Evolutionary conservation across 2,113 vertebrate genomes (phyloP).

Genomic region (Chroicocephalus ridibundus): DNA sequence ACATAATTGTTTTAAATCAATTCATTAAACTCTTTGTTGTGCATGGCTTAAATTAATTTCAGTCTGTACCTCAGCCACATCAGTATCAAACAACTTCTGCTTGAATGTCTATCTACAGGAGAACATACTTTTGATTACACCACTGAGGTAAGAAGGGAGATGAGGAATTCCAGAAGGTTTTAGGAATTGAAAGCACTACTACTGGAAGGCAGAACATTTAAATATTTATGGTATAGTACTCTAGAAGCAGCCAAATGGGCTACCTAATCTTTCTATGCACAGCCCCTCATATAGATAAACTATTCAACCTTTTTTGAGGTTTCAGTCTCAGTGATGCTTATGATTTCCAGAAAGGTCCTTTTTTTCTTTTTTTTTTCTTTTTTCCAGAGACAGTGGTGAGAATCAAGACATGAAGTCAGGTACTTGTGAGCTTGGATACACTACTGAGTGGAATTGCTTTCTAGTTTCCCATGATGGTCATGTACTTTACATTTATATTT

Average conservation of each 20-base stretch:
- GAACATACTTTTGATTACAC: not conserved
- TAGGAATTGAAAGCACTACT: not conserved
- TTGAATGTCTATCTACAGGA: not conserved
- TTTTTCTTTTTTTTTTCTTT: not conserved
- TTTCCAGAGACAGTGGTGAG: not conserved
- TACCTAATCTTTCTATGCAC: not conserved
- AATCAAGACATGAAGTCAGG: not conserved
- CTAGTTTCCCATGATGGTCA: not conserved
- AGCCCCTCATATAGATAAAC: not conserved
- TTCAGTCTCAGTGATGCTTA: not conserved
- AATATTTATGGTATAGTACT: not conserved
- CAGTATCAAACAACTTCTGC: not conserved
- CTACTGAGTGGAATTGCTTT: not conserved
- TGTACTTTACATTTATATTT: not conserved
- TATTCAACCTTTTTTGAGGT: not conserved
- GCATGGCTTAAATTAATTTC: not conserved
- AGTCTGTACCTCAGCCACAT: not conserved
- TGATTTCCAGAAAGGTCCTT: not conserved
- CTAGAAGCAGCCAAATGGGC: not conserved
- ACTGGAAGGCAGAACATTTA: not conserved
- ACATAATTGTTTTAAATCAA: constrained; percentile 8
- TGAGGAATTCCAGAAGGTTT: not conserved
- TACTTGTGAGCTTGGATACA: not conserved
- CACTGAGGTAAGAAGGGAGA: not conserved
- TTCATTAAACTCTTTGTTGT: constrained; percentile 10